Evolutionary conservation across 2,888 invertebrate genomes (phyloP).

Genomic region (Graphium colonna): DNA sequence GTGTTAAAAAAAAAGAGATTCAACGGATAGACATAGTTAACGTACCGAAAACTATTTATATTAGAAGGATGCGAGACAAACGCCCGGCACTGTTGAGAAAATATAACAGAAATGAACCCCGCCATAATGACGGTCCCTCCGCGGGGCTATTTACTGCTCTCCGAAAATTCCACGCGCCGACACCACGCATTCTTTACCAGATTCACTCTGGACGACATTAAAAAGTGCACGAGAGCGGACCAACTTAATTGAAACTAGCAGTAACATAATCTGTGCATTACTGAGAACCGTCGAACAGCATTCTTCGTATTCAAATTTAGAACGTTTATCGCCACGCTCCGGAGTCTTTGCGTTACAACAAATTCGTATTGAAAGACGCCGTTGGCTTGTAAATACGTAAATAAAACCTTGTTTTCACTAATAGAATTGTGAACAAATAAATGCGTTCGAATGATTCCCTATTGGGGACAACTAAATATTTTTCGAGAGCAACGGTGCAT

Average conservation of each 20-base stretch:
- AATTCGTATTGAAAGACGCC: conserved; percentile 29
- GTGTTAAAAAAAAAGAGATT: conserved; percentile 1
- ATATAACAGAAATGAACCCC: conserved; percentile 49
- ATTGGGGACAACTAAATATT: conserved; percentile 65
- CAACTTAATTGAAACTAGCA: conserved; percentile 56
- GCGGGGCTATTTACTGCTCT: conserved; percentile 57
- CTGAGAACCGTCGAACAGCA: conserved; percentile 49
- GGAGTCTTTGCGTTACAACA: conserved; percentile 22
- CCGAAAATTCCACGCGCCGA: conserved; percentile 59
- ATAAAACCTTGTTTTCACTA: conserved; percentile 50
- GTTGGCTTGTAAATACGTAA: conserved; percentile 60
- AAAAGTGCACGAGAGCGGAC: conserved; percentile 58
- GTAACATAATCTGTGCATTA: conserved; percentile 54
- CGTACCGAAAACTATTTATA: conserved; percentile 49
- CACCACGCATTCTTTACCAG: conserved; percentile 42
- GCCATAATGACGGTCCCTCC: conserved; percentile 60
- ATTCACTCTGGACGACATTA: conserved; percentile 58
- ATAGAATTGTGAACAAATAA: conserved; percentile 62
- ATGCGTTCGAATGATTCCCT: conserved; percentile 51
- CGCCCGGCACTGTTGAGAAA: conserved; percentile 55
- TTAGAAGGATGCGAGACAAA: conserved; percentile 53
- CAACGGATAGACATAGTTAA: conserved; percentile 36
- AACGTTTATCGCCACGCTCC: conserved; percentile 33
- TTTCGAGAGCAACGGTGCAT: conserved; percentile 75
- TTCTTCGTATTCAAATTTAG: conserved; percentile 65